Percentiles rank a stretch among this genome's conserved stretches.
phyloP scores from a whole-genome alignment of 1,140 invertebrate species.

The Drosophila kanapiae region DNA sequence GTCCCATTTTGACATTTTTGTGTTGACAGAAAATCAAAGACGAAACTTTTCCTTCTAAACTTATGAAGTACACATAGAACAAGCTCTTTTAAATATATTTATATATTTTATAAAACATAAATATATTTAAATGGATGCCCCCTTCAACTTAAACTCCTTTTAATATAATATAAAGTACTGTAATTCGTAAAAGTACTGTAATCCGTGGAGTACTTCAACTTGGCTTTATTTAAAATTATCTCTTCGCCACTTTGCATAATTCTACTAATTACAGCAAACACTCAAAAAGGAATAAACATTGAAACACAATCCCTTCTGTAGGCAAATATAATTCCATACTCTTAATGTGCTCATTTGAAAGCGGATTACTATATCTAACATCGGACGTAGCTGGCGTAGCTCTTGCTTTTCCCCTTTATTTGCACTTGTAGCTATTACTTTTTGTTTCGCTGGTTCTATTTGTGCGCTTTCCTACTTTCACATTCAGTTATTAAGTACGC shows the following conservation, averaged over 20 bases:
- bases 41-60: too few relatives aligned
- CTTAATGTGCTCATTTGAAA: conserved; percentile 2
- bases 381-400: neutral
- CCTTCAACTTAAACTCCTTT: too few relatives aligned
- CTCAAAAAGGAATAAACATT: neutral
- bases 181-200: neutral
- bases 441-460: conserved; percentile 3
- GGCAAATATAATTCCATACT: conserved; percentile 1
- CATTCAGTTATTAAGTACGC: conserved; percentile 20
- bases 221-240: neutral
- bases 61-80: too few relatives aligned
- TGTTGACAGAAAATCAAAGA: too few relatives aligned
- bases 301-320: neutral
- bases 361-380: conserved; percentile 11
- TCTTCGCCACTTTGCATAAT: neutral
- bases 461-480: neutral
- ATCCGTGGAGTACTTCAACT: neutral
- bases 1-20: too few relatives aligned
- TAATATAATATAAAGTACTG: too few relatives aligned
- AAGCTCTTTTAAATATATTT: too few relatives aligned
- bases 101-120: too few relatives aligned
- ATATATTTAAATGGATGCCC: too few relatives aligned
- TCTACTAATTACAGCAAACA: conserved; percentile 3
- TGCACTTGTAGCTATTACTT: conserved; percentile 8
- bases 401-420: neutral